Base-by-base conservation (phyloP, 2,797 vertebrate genomes). In the Uromys caudimaculatus region DNA sequence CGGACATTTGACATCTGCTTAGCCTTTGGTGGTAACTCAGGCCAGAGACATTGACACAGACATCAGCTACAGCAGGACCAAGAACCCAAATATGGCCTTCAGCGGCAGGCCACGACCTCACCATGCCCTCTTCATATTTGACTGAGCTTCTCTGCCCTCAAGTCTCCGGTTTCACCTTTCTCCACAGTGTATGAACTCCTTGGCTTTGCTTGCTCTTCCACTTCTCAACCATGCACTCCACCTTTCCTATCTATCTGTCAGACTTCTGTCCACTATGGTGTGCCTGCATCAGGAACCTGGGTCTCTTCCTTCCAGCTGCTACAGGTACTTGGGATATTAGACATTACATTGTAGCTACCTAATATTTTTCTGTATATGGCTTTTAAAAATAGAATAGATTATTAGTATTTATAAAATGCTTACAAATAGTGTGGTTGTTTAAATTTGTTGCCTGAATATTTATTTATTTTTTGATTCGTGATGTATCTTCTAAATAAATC, bases 381-480 rank as follows among this genome's bases (percentile, higher is more conserved):
- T 92, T 84, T 69, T 86, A 54, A 88, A 76, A 78, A 38, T 54
- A 85, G 32, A 91, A 78, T 69, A 83, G n/a, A 52, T 90, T 84
- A 52, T 81, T 76, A 79, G 29, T 71, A 79, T n/a, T 92, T 10
- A 71, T 44, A 6, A 79, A 60, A 91, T 89, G 64, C 6, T 85
- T 62, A 12, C 69, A 71, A 78, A 86, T 50, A 92, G 1, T 90
- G 69, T 54, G 77, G 16, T 23, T 85, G 78, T 79, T 64, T 94
- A 13, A 17, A 71, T 89, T 95, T 91, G 9, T 86, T 75, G 4
- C 69, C 47, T 58, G 60, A 23, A 60, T 6, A 5, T 67, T 81
- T 94, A 62, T 23, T 24, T 89, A 54, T 17, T 32, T 94, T 90
- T 3, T 9, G 62, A 90, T 79, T 73, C 24, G 50, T 84, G 54